Evolutionary conservation across 1,140 invertebrate genomes (phyloP).

Genomic region (Ruditapes philippinarum): DNA sequence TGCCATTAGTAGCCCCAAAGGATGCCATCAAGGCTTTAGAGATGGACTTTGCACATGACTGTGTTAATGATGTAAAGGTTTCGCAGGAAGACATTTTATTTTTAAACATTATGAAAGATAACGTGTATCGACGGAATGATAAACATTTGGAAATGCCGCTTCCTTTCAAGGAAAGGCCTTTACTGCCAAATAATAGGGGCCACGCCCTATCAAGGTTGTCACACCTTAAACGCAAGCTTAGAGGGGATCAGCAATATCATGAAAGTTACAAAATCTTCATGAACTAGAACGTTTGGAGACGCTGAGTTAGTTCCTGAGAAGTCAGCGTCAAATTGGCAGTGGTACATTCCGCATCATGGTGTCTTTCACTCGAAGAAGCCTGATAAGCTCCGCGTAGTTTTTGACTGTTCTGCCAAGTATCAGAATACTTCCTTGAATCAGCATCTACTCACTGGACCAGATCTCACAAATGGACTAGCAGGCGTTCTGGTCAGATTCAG

Average conservation of each 20-base stretch:
- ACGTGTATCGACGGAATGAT: not conserved
- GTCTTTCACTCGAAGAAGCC: constrained; percentile 63
- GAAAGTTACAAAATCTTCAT: not conserved
- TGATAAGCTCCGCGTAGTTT: constrained; percentile 67
- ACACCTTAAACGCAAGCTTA: not conserved
- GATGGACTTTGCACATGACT: too few species aligned
- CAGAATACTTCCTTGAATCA: constrained; percentile 72
- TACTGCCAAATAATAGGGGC: not conserved
- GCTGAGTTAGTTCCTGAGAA: not conserved
- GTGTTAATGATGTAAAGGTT: not conserved
- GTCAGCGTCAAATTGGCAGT: not conserved
- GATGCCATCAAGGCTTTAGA: too few species aligned
- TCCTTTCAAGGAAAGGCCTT: constrained; percentile 6
- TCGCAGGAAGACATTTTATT: not conserved
- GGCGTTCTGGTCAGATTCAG: constrained; percentile 68
- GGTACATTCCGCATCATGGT: constrained; percentile 50
- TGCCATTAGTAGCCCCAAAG: too few species aligned
- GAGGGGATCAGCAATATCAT: not conserved
- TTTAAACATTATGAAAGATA: not conserved
- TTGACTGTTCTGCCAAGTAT: constrained; percentile 69
- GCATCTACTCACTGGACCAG: constrained; percentile 67
- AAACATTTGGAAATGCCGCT: not conserved
- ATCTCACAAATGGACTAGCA: constrained; percentile 66
- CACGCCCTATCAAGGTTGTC: not conserved
- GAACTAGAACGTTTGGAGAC: not conserved